A percentile compares a stretch with the other conserved stretches of the same genome.
Conservation (phyloP, 2,888 invertebrate species). For the Tachystola acroxantha region DNA sequence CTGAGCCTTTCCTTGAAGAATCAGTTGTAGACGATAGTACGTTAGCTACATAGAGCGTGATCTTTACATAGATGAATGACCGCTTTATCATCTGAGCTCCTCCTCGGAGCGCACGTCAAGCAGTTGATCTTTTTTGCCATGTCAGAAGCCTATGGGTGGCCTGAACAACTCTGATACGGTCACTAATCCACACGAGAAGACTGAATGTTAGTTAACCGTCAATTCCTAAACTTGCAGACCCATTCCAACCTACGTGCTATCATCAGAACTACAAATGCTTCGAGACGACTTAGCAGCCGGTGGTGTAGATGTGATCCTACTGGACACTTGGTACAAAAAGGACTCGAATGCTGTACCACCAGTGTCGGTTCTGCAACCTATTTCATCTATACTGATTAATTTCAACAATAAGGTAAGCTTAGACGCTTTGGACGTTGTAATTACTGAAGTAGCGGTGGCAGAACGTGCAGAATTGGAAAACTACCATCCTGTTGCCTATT, state of each 20-base stretch:
- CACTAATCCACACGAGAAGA: no score
- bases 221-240: constrained; percentile 87
- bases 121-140: no score
- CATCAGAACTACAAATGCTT: constrained; percentile 92
- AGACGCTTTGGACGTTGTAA: not conserved
- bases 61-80: no score
- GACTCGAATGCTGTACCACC: constrained; percentile 98
- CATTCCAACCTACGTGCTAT: constrained; percentile 96
- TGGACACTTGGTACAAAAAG: constrained; percentile 97
- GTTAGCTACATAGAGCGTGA: no score
- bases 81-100: no score
- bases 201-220: no score
- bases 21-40: no score
- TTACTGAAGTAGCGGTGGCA: not conserved
- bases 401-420: constrained; percentile 95
- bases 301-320: constrained; percentile 87
- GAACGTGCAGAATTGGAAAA: not conserved
- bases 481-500: no score
- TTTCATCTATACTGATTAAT: constrained; percentile 97
- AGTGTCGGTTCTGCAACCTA: constrained; percentile 96
- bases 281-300: constrained; percentile 90
- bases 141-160: no score
- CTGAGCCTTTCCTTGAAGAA: no score
- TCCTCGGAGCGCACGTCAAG: no score
- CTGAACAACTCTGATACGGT: no score